phyloP scores from a whole-genome alignment of 1,140 invertebrate species.

The Chionoecetes opilio region DNA sequence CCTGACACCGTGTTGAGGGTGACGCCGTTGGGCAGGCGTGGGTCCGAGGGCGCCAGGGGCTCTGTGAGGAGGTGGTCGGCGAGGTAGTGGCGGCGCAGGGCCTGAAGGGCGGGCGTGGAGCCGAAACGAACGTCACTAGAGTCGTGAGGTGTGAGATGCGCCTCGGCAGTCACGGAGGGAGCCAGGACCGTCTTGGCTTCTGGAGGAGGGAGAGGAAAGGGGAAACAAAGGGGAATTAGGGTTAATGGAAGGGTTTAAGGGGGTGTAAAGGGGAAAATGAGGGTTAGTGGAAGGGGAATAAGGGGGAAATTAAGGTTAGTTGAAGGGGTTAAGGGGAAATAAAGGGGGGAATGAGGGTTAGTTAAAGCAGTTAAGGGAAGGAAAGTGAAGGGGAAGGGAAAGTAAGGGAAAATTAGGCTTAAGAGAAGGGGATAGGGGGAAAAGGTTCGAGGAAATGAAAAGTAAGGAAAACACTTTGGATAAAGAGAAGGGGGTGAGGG shows the following conservation, averaged over 20 bases:
- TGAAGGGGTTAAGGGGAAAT: background rate
- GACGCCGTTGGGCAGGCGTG: background rate
- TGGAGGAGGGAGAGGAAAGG: background rate
- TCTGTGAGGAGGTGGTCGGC: slow-evolving; percentile 50
- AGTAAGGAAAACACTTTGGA: no score
- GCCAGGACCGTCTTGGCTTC: slow-evolving; percentile 58
- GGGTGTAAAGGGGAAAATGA: background rate
- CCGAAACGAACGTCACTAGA: slow-evolving; percentile 42
- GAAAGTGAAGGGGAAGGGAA: background rate
- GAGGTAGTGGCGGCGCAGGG: slow-evolving; percentile 42
- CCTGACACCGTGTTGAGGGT: background rate
- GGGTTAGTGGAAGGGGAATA: background rate
- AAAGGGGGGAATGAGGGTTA: background rate
- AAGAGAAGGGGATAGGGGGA: background rate
- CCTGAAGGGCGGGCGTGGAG: background rate
- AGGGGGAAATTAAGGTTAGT: background rate
- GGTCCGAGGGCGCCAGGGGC: slow-evolving; percentile 19
- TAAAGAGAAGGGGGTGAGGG: background rate
- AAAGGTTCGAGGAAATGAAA: no score
- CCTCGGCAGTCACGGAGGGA: background rate
- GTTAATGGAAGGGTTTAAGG: background rate
- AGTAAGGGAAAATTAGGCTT: background rate
- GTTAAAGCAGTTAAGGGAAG: background rate
- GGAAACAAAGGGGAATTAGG: no score
- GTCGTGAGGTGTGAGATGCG: slow-evolving; percentile 28